Percentiles rank a stretch among this genome's conserved stretches.
phyloP scores from a whole-genome alignment of 2,888 invertebrate genomes.

The Harpalus rufipes region DNA sequence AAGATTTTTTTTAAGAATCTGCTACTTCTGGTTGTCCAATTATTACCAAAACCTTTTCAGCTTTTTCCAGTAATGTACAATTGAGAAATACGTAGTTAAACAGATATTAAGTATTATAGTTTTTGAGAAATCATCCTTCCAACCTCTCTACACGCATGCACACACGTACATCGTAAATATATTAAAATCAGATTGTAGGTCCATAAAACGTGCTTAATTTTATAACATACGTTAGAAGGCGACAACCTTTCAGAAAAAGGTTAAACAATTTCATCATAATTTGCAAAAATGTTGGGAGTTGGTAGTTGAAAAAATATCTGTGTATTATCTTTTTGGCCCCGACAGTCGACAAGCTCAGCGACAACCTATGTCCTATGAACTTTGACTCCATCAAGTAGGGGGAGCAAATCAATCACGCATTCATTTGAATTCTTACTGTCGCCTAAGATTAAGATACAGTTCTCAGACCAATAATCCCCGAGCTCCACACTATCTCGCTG shows the following conservation, averaged over 20 bases:
- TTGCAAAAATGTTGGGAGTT: conserved; percentile 61
- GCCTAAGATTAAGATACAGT: conserved; percentile 38
- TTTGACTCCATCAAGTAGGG: conserved; percentile 10
- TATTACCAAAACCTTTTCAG: no score
- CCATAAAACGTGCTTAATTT: no score
- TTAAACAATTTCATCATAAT: conserved; percentile 66
- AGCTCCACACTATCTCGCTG: conserved; percentile 32
- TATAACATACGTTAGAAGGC: neutral
- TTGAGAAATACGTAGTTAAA: no score
- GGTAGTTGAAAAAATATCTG: conserved; percentile 63
- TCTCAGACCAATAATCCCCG: conserved; percentile 59
- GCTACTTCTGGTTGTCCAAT: no score
- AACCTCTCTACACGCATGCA: no score
- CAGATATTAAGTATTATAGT: no score
- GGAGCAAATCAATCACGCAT: conserved; percentile 3
- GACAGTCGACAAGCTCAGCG: conserved; percentile 58
- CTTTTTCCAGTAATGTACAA: no score
- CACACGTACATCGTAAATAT: no score
- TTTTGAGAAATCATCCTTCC: no score
- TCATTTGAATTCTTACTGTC: conserved; percentile 53
- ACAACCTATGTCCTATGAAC: conserved; percentile 65
- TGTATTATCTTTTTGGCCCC: conserved; percentile 48
- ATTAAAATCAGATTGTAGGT: no score
- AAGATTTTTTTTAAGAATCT: no score
- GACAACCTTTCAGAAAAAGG: conserved; percentile 59